Base-by-base conservation (phyloP, 2,797 vertebrate genomes). In the Macropus fuliginosus region DNA sequence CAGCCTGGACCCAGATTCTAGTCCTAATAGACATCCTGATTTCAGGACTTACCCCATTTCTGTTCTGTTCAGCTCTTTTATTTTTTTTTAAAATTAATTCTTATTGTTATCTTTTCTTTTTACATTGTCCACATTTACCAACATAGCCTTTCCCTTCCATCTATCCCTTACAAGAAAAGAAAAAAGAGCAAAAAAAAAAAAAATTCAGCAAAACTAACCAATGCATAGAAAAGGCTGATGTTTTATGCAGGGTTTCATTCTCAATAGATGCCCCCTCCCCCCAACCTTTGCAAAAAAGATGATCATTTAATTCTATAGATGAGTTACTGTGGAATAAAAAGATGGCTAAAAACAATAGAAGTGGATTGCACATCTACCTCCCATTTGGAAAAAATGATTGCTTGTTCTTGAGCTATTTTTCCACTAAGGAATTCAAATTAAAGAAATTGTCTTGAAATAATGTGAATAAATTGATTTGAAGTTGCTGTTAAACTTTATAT, bases 371-470 rank as follows among this genome's bases (percentile, higher is more conserved):
- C 9, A 87, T 46, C 74, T 81, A 50, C 74, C 74, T 87, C 34
- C 56, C 28, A 62, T 90, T 81, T 94, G 91, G 89, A 87, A 93
- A 93, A 62, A 94, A 81, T 91, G 29, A 92, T 46, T 89, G 29
- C 24, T 56, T 52, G n/a, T 5, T 56, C 28, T 92, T 94, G 92
- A 94, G 90, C 31, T 91, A 87, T 55, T 92, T 92, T 97, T 93
- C 27, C 93, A 74, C 5, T 94, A 93, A 93, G 52, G 91, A 93
- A 90, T 95, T 94, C 92, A 95, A 92, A 95, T 92, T 52, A 91
- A 54, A 59, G 29, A 91, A 66, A 90, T 21, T 74, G 34, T 57
- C n/a, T 87, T 92, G 62, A 91, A 92, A 93, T 94, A 50, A 29
- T 50, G 59, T 94, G 74, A 92, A 57, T 59, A 29, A 91, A 92